Conservation (phyloP, 2,113 vertebrate species). For the Mionectes macconnelli region DNA sequence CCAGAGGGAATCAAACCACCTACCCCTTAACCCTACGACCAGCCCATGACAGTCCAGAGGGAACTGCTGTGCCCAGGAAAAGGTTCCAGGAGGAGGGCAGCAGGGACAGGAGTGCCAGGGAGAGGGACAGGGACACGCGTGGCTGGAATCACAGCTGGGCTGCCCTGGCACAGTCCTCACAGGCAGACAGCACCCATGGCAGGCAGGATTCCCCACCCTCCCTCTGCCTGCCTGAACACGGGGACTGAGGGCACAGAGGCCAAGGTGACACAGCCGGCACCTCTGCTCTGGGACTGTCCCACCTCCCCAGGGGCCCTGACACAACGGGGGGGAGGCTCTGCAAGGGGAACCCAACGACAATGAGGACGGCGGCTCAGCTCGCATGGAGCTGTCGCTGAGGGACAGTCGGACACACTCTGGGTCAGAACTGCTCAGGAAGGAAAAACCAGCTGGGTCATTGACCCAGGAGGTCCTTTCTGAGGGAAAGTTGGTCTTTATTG, state of each 20-base stretch:
- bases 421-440: neutral
- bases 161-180: neutral
- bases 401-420: no score
- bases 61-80: neutral
- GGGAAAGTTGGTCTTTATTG: neutral
- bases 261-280: neutral
- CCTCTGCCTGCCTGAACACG: neutral
- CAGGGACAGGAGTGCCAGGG: neutral
- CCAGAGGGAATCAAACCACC: neutral
- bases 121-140: neutral
- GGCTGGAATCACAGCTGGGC: no score
- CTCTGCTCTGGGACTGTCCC: neutral
- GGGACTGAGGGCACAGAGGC: neutral
- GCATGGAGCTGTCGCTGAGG: neutral
- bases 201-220: neutral
- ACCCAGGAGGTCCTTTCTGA: no score
- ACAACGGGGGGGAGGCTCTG: no score
- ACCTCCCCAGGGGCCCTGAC: no score
- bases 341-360: neutral
- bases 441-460: neutral
- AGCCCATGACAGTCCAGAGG: neutral
- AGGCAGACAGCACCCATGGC: neutral
- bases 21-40: no score
- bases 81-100: neutral
- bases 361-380: neutral